Conservation (phyloP, 2,888 invertebrate species). For the Sipha maydis region DNA sequence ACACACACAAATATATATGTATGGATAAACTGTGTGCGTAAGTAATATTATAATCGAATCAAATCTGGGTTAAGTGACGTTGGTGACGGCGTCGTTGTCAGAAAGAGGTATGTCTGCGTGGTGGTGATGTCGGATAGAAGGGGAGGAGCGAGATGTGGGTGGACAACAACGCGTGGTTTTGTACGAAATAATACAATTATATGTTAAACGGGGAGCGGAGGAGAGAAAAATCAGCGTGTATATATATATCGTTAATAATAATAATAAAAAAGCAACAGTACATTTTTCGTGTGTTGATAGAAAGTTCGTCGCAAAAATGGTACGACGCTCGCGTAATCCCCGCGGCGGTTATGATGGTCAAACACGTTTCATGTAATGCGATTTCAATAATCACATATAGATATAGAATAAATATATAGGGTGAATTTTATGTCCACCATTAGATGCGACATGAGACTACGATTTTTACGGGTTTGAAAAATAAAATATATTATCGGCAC, state of each 20-base stretch:
- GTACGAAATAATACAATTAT: conserved; percentile 22
- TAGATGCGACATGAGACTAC: too few species aligned
- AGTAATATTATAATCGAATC: conserved; percentile 25
- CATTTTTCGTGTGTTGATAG: conserved; percentile 1
- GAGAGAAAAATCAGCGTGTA: neutral
- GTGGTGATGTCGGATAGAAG: neutral
- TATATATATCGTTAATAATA: neutral
- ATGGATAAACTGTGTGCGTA: neutral
- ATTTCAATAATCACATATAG: neutral
- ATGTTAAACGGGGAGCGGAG: neutral
- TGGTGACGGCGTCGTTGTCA: neutral
- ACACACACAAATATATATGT: neutral
- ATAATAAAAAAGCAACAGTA: conserved; percentile 14
- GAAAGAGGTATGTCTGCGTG: neutral
- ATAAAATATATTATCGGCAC: too few species aligned
- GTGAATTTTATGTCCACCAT: too few species aligned
- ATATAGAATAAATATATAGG: too few species aligned
- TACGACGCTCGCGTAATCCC: neutral
- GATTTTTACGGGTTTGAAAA: too few species aligned
- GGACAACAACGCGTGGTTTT: conserved; percentile 4
- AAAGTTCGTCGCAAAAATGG: conserved; percentile 17
- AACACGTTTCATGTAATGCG: neutral
- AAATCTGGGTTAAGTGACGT: conserved; percentile 60
- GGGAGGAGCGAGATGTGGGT: neutral
- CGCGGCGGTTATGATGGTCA: neutral